phyloP scores from a whole-genome alignment of 2,888 invertebrate species.

The Diogma glabrata region DNA sequence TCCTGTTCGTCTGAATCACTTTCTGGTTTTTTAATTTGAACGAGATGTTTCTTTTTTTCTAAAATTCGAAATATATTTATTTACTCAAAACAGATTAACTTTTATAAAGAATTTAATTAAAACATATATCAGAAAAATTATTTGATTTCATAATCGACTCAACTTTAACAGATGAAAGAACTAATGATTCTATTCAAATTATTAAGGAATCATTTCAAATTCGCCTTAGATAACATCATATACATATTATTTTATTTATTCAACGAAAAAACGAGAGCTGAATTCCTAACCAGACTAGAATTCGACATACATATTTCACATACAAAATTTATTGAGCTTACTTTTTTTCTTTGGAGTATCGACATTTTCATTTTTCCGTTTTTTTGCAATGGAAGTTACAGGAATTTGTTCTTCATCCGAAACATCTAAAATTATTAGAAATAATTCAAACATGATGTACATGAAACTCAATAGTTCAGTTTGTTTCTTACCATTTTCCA shows the following conservation, averaged over 20 bases:
- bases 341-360: constrained; percentile 21
- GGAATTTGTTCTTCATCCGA: not conserved
- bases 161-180: no score
- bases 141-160: constrained; percentile 2
- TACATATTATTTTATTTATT: no score
- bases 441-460: not conserved
- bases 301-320: no score
- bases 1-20: constrained; percentile 17
- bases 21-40: constrained; percentile 12
- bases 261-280: no score
- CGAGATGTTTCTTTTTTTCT: constrained; percentile 14
- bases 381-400: constrained; percentile 16
- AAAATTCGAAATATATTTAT: not conserved
- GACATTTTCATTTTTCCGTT: constrained; percentile 22
- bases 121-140: not conserved
- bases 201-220: constrained; percentile 42
- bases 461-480: not conserved
- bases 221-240: constrained; percentile 43
- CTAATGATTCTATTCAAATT: no score
- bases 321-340: no score
- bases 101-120: not conserved
- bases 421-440: not conserved
- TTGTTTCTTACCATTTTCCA: constrained; percentile 11
- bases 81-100: not conserved
- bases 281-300: no score